Evolutionary conservation across 1,140 invertebrate species (phyloP), one percentile per base, ranked within the genome.

Genomic region (Drosophila kohkoa): DNA sequence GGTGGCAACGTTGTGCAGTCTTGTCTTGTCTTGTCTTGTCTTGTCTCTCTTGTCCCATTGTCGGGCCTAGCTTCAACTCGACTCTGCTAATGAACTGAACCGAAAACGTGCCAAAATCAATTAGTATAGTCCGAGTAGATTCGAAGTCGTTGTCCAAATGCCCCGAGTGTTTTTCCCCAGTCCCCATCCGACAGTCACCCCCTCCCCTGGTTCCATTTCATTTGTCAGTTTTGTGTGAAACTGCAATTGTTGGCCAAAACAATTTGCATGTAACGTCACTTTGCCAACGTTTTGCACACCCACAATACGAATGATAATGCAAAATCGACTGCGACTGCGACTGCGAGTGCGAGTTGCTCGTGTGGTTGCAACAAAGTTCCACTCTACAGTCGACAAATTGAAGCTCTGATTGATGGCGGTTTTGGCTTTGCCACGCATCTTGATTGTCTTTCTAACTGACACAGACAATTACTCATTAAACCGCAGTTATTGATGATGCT

Each of bases 81-180:
- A 25, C 64, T 81, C 28, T 54, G 82, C 83, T 87, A 87, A 87
- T 87, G 83, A 87, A 87, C 85, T 77, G 69, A 77, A 66, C 75
- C 65, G 65, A 72, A 88, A 87, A 87, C 83, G 83, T 87, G 83
- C 83, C 86, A 89, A 89, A 88, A 89, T 89, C 81, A 89, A 88
- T 89, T 88, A 89, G 85, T 79, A 63, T 58, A 43, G 59, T 64
- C 59, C 62, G 82, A 52, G 51, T 60, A 51, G 32, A 49, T 54
- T 46, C 77, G 11, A 41, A 52, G 16, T 28, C 54, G 6, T 4
- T 41, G 52, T 32, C 11, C 20, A 25, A 25, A 25, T 4, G 20
- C 20, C 20, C 20, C 20, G 20, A 25, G 20, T 25, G 20, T 25
- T 25, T 25, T 25, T 25, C 20, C 16, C 8, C 13, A 30, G 16